Base-by-base conservation (phyloP, 2,888 invertebrate species). In the Dione vanillae region DNA sequence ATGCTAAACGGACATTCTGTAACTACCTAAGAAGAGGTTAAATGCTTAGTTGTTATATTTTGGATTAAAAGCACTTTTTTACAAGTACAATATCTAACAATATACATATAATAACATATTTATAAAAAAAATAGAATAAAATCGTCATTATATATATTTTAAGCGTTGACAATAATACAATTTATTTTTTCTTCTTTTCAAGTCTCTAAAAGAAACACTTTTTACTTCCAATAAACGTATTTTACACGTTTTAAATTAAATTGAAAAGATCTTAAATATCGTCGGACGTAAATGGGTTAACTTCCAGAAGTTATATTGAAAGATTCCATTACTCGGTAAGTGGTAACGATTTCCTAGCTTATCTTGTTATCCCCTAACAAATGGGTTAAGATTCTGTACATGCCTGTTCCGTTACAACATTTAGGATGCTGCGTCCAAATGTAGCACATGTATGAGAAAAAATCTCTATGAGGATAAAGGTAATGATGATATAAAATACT, bases 301-400 rank as follows among this genome's bases (percentile, higher is more conserved):
- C 19, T 49, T 40, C 41, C 20, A 35, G 43, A 62, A 43, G 52
- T 45, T 49, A 52, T 6, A 62, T 51, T 61, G 68, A 61, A 67
- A 59, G 59, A 67, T 52, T 62, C 62, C 45, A 52, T 62, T 62
- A 68, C 19, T 14, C n/a, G 11, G 41, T 40, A 68, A 62, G 62
- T 61, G 52, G 40, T 49, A 64, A 52, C 65, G 62, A 43, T 54
- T 45, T 11, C 45, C 19, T 37, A 14, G 40, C 62, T 62, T 37
- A 43, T 62, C 61, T 41, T 58, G 61, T 64, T 40, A 64, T 64
- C 62, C 62, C 20, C 9, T 47, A 47, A 68, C 54, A 68, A 68
- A 68, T 68, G 45, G 41, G 19, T 43, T 19, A 45, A 68, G 62
- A 68, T 62, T 62, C 45, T 37, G 47, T 61, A 43, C 67, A 52